A percentile compares a stretch with the other conserved stretches of the same genome.
Evolutionary conservation across 2,797 vertebrate genomes (phyloP).

Genomic region (Alcedo atthis): DNA sequence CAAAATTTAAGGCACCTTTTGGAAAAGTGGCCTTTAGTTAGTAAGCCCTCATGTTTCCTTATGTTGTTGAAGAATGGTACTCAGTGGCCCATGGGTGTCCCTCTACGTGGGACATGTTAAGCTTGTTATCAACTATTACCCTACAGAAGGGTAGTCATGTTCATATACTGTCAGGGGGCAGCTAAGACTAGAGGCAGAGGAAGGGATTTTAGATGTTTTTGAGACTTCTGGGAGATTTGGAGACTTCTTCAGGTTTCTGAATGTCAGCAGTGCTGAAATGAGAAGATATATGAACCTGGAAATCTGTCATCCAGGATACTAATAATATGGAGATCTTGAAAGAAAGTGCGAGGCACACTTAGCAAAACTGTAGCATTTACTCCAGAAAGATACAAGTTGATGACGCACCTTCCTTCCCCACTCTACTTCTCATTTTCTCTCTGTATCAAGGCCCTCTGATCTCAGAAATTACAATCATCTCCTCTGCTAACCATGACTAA

Average conservation of each 20-base stretch:
- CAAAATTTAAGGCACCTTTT: not conserved
- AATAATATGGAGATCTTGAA: not conserved
- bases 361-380: not conserved
- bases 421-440: constrained; percentile 36
- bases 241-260: not conserved
- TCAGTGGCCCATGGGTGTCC: not conserved
- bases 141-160: not conserved
- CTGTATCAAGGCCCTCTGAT: not conserved
- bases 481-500: not conserved
- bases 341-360: rapidly evolving
- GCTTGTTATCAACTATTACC: not conserved
- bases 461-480: not conserved
- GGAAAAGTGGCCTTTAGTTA: not conserved
- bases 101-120: not conserved
- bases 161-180: not conserved
- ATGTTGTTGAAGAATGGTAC: not conserved
- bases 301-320: not conserved
- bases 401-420: not conserved
- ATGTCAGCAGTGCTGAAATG: not conserved
- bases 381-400: not conserved
- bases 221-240: not conserved
- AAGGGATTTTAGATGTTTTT: not conserved
- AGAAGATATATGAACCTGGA: not conserved
- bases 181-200: not conserved
- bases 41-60: not conserved